phyloP scores from a whole-genome alignment of 2,888 invertebrate genomes.

The Hirtodrosophila histrioides region DNA sequence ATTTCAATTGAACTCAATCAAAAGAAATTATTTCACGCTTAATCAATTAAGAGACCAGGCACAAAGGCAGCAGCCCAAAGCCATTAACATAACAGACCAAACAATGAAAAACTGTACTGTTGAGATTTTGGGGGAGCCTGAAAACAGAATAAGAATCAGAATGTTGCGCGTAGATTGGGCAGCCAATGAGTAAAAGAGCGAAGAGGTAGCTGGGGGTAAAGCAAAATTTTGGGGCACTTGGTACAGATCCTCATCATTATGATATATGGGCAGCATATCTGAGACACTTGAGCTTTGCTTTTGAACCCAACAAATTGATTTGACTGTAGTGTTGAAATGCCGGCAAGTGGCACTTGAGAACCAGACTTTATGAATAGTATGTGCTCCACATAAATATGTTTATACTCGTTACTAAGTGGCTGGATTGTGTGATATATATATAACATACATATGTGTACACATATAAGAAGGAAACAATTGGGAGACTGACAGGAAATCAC shows the following conservation, averaged over 20 bases:
- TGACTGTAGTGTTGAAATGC: constrained; percentile 66
- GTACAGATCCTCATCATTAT: constrained; percentile 57
- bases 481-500: too few species aligned
- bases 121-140: constrained; percentile 12
- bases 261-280: constrained; percentile 55
- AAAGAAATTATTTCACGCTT: constrained; percentile 81
- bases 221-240: constrained; percentile 30
- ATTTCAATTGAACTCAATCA: constrained; percentile 81
- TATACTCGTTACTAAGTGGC: constrained; percentile 5
- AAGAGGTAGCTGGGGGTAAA: background rate
- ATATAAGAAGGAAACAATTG: too few species aligned
- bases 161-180: constrained; percentile 25
- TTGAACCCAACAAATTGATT: constrained; percentile 71
- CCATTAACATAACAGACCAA: constrained; percentile 6
- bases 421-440: constrained; percentile 27
- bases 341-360: constrained; percentile 67
- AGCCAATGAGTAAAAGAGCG: constrained; percentile 13
- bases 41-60: constrained; percentile 69
- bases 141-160: constrained; percentile 1
- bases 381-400: constrained; percentile 25
- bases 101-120: constrained; percentile 22
- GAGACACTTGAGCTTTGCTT: constrained; percentile 68
- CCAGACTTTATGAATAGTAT: constrained; percentile 20
- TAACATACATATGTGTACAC: background rate
- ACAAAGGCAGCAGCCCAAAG: constrained; percentile 17